phyloP scores from a whole-genome alignment of 2,113 vertebrate genomes.

The Campylomormyrus numenius region DNA sequence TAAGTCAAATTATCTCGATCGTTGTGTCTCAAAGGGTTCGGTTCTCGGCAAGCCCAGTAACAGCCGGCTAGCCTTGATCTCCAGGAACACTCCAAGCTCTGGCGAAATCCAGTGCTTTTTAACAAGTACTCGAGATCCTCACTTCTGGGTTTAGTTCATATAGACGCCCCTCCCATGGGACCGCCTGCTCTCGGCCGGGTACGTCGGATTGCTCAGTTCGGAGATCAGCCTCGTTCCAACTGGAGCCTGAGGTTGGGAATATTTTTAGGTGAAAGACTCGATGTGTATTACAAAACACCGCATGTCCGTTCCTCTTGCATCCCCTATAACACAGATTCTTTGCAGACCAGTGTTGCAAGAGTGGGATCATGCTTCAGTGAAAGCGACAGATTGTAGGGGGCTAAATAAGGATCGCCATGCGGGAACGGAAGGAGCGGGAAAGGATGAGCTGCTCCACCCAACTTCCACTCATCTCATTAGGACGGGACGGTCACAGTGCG shows the following conservation, averaged over 20 bases:
- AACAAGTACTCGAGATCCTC: neutral
- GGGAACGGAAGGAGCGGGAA: neutral
- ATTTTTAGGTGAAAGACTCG: conserved; percentile 51
- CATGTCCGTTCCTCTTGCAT: conserved; percentile 43
- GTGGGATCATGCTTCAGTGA: neutral
- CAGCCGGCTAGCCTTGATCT: neutral
- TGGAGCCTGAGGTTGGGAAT: conserved; percentile 28
- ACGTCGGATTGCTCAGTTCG: conserved; percentile 25
- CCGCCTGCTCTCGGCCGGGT: neutral
- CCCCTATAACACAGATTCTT: conserved; percentile 35
- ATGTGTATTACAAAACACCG: conserved; percentile 46
- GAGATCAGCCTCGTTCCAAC: conserved; percentile 24
- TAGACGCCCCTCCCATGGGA: neutral
- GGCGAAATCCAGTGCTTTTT: neutral
- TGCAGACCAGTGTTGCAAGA: conserved; percentile 37
- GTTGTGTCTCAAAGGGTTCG: neutral
- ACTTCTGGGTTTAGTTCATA: neutral
- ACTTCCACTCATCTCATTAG: neutral
- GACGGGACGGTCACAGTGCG: neutral
- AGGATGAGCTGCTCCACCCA: neutral
- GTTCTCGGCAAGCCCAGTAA: neutral
- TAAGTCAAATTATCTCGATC: neutral
- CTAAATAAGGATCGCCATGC: neutral
- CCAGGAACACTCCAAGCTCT: neutral
- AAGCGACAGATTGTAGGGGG: neutral